Evolutionary conservation across 2,113 vertebrate genomes (phyloP), one percentile per base, ranked within the genome.

Genomic region (Equus przewalskii): DNA sequence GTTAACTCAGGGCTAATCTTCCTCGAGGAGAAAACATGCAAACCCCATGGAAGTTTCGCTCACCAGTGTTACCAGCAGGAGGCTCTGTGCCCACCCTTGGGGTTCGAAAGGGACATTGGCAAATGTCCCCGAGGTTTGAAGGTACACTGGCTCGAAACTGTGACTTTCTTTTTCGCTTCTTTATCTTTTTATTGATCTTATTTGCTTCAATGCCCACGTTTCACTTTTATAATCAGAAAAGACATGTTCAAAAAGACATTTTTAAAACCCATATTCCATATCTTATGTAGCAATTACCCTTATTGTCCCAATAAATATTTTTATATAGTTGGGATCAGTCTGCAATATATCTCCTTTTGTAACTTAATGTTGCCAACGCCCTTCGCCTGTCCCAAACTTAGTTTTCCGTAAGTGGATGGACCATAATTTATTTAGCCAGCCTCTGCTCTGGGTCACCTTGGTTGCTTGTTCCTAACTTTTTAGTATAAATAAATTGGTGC

Each of bases 41-140:
- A 16, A 16, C 46, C 49, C 10, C 41, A 1, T 2, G 16, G 21
- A 54, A 33, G 15, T 28, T 21, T 5, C 14, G 13, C 24, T 19
- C 30, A n/a, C 15, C 1, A 0, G 30, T 0, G 2, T 33, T 22
- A 28, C 14, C 51, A 36, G 26, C 28, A 28, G 51, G n/a, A 33
- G 18, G n/a, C 0, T 1, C 1, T 1, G 18, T 9, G 2, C 44
- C 78, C 44, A 4, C 0, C 30, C 22, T 5, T 5, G 19, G 33
- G 51, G 6, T 41, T 22, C 13, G 26, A 28, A 11, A 1, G 15
- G 22, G n/a, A 7, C 14, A 1, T n/a, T 13, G 58, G 56, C 16
- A 11, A 7, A 14, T 1, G 18, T 12, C 3, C 4, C 1, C 19
- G 4, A 41, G 16, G 28, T 2, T 6, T 12, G 4, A 6, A 21